These are phyloP conservation scores for Drosophila ohnishii DNA, from an alignment of 1,140 invertebrate species.

Conservation along the genomic window DNA sequence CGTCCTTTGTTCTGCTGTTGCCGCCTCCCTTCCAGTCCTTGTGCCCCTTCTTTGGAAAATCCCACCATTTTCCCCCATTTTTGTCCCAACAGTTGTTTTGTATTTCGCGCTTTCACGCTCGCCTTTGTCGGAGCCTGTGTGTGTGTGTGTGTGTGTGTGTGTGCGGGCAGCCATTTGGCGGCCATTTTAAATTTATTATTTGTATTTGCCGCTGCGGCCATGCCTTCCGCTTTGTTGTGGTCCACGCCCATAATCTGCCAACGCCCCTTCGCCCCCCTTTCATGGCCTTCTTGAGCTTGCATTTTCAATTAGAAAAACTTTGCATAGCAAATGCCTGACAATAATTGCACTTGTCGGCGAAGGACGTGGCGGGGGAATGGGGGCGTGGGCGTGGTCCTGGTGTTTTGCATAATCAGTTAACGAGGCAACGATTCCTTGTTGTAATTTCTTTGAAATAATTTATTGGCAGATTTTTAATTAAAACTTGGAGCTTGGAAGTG, in stretches of 20 bases:
- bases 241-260: constrained; percentile 42
- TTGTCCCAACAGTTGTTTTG: constrained; percentile 61
- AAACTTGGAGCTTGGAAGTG: constrained; percentile 62
- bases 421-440: constrained; percentile 76
- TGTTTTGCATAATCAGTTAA: constrained; percentile 81
- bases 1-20: constrained; percentile 5
- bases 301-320: constrained; percentile 82
- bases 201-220: constrained; percentile 70
- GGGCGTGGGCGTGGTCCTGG: constrained; percentile 44
- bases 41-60: neutral
- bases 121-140: constrained; percentile 43
- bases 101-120: constrained; percentile 77
- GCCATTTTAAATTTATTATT: constrained; percentile 79
- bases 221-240: constrained; percentile 46
- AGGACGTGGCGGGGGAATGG: neutral
- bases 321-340: constrained; percentile 72
- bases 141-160: constrained; percentile 46
- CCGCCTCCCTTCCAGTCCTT: neutral
- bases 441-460: constrained; percentile 80
- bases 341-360: constrained; percentile 65
- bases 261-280: neutral
- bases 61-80: constrained; percentile 10
- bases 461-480: constrained; percentile 81
- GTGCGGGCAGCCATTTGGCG: constrained; percentile 60
- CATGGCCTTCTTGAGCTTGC: constrained; percentile 61